These are phyloP conservation scores for Philypnodon macrostomus DNA, from an alignment of 2,797 vertebrate species.

Conservation along the genomic window DNA sequence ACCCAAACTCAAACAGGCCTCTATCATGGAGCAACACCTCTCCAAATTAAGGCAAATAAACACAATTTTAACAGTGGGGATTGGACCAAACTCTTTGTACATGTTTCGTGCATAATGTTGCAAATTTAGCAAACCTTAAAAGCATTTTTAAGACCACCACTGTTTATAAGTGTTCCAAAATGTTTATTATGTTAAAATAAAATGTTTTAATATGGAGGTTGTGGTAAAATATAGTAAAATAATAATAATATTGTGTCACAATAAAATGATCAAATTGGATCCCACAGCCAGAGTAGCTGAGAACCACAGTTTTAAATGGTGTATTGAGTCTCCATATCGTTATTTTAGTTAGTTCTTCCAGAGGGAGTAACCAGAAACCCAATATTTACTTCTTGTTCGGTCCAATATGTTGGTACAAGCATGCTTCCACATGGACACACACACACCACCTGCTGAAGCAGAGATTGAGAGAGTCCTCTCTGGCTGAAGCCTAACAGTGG, in stretches of 20 bases:
- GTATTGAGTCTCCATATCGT: no score
- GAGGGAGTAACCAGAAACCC: constrained; percentile 11
- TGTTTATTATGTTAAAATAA: no score
- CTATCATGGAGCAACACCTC: constrained; percentile 26
- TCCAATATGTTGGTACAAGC: constrained; percentile 27
- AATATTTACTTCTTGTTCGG: constrained; percentile 27
- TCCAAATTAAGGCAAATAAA: constrained; percentile 14
- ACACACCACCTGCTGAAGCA: constrained; percentile 83
- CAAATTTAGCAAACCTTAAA: no score
- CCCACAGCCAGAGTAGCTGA: no score
- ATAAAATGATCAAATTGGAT: no score
- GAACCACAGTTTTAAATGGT: no score
- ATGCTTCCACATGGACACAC: constrained; percentile 29
- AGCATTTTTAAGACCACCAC: no score
- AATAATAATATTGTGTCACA: no score
- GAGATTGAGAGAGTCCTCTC: constrained; percentile 85
- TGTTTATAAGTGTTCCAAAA: no score
- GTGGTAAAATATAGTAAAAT: no score
- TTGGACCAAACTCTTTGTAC: constrained; percentile 18
- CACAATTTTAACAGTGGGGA: constrained; percentile 27
- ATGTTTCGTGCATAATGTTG: no score
- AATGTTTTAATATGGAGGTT: no score
- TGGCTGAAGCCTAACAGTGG: constrained; percentile 85
- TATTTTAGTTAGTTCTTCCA: background rate
- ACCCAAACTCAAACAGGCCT: constrained; percentile 38